Evolutionary conservation across 2,888 invertebrate species (phyloP), one percentile per base, ranked within the genome.

Genomic region (Kuschelorhynchus macadamiae): DNA sequence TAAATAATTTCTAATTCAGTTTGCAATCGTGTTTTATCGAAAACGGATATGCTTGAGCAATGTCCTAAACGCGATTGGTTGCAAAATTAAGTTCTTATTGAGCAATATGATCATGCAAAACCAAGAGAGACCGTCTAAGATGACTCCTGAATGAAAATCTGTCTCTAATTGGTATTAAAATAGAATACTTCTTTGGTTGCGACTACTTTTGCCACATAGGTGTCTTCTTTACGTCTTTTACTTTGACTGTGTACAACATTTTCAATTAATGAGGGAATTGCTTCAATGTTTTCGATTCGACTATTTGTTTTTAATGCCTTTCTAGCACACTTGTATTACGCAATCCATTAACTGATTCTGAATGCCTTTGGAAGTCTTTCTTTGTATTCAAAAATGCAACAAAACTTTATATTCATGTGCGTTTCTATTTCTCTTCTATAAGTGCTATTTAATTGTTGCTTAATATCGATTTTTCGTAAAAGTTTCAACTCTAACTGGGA

Each of bases 1-100:
- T 74, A 77, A 11, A 78, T 53, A 33, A 77, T 69, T 42, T 56
- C 62, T 14, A 77, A 65, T 72, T 77, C 76, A 42, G 71, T 71
- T 65, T 65, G 67, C 25, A 77, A 57, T 65, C 72, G 72, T 1
- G 57, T 44, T 64, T 71, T 72, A 66, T 76, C 44, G 75, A 66
- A 47, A 64, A 67, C 20, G 72, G 71, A 66, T 72, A 74, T 16
- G 41, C 16, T 36, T n/a, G 17, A 17, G 17, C 18, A 12, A 39
- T 39, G 8, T 39, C 41, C 11, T 18, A 3, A 2, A 53, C n/a
- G 17, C n/a, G 20, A n/a, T 18, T 36, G 8, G 7, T 32, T 11
- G 53, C 39, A 39, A 53, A 53, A 53, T 53, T 11, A 3, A 8
- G 17, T 18, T 36, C 53, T 39, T 39, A 53, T 3, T 39, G 39